Percentiles rank a stretch among this genome's conserved stretches.
Evolutionary conservation across 2,797 vertebrate genomes (phyloP).

Genomic region (Galago senegalensis): DNA sequence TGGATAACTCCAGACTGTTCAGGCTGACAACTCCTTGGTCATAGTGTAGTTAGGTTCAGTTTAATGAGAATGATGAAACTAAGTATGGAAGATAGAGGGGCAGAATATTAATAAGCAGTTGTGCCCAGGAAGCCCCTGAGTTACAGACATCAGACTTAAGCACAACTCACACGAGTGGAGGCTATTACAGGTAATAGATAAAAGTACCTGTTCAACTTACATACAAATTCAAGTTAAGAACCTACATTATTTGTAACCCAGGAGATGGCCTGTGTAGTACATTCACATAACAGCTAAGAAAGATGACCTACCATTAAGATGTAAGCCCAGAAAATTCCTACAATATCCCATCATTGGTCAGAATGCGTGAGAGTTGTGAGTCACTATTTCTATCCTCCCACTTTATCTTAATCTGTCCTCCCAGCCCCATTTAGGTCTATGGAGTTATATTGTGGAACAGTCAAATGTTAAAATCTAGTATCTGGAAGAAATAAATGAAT

Average conservation of each 20-base stretch:
- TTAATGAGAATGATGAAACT: not conserved
- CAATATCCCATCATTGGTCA: not conserved
- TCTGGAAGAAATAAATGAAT: not conserved
- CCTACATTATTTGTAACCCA: too few species aligned
- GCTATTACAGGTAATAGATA: too few species aligned
- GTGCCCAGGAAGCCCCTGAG: too few species aligned
- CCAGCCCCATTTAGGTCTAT: not conserved
- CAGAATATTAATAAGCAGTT: not conserved
- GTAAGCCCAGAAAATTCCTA: not conserved
- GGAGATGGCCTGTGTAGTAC: not conserved
- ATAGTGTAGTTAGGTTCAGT: not conserved
- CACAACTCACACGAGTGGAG: too few species aligned
- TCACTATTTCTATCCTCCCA: not conserved
- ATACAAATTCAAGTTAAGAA: too few species aligned
- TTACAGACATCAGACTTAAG: too few species aligned
- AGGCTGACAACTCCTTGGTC: not conserved
- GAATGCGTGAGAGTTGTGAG: not conserved
- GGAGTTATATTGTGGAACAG: not conserved
- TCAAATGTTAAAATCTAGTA: not conserved
- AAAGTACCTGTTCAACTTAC: too few species aligned
- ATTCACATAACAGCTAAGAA: not conserved
- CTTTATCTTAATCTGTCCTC: not conserved
- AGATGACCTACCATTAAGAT: not conserved
- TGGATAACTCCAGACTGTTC: not conserved
- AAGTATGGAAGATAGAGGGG: not conserved